phyloP scores from a whole-genome alignment of 2,797 vertebrate species.

The Streptopelia turtur region DNA sequence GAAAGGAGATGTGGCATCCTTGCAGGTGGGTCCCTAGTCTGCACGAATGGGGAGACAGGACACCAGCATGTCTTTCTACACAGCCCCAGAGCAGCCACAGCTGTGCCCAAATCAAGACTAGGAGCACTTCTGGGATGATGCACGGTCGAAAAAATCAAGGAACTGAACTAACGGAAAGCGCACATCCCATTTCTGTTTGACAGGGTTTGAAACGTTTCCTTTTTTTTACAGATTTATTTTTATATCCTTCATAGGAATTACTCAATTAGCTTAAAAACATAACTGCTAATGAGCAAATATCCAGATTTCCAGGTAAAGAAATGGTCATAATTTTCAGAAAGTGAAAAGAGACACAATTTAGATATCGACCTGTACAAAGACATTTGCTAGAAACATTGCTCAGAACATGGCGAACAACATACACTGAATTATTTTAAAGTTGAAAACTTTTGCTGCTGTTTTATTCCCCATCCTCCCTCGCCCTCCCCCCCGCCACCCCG shows the following conservation, averaged over 20 bases:
- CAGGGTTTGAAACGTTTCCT: neutral
- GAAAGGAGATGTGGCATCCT: neutral
- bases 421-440: neutral
- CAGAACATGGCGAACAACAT: neutral
- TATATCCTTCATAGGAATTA: neutral
- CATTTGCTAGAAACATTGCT: neutral
- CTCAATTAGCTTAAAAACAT: neutral
- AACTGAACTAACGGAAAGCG: neutral
- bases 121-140: neutral
- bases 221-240: neutral
- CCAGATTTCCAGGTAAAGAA: neutral
- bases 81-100: neutral
- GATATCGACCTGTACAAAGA: rapidly evolving
- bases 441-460: neutral
- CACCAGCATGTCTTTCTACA: rapidly evolving
- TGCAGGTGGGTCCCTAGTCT: neutral
- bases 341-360: neutral
- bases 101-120: neutral
- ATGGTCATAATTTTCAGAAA: neutral
- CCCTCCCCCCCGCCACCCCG: too few relatives aligned
- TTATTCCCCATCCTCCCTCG: too few relatives aligned
- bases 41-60: neutral
- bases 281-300: neutral
- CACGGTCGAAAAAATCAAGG: neutral
- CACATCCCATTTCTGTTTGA: neutral